Evolutionary conservation across 2,797 vertebrate species (phyloP), one percentile per base, ranked within the genome.

Genomic region (Xenopus petersii): DNA sequence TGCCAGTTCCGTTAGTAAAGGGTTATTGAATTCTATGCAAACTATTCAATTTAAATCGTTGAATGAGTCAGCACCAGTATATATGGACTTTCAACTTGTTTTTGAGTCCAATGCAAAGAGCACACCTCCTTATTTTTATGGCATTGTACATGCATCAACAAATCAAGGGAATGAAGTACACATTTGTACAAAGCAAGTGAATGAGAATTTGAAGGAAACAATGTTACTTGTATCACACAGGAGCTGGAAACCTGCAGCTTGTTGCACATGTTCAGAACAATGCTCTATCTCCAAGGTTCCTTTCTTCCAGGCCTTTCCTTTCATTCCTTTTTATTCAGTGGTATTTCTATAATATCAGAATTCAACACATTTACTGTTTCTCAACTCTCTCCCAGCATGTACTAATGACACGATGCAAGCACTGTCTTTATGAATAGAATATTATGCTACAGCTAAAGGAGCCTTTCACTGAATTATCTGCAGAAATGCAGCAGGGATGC

Each of bases 291-390:
- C 1, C 33, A 54, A 58, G 30, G 36, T 21, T 17, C 15, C 66
- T 68, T 56, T 68, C 42, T 56, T n/a, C 51, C 55, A 12, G 26
- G 42, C 21, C 12, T 42, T 47, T 65, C 42, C 21, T 59, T 73
- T 30, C 70, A 56, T 17, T n/a, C 7, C 47, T 48, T 21, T 36
- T 54, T 64, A 67, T 67, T 30, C 42, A 24, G 33, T 67, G 24
- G 26, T 15, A 78, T 64, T 74, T 33, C 26, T 15, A 16, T 61
- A 51, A 62, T 75, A 75, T 80, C 80, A 26, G 30, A 48, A 7
- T 62, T 64, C 59, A 30, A 54, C 8, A 48, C 51, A 42, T 65
- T 67, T 47, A 65, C 4, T 62, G 10, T 67, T 33, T 16, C 15
- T 75, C 30, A 49, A 55, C 64, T 58, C 54, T 12, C 56, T 46